These are phyloP conservation scores for Lepidurus couesii DNA, from an alignment of 1,140 invertebrate genomes.

Conservation along the genomic window DNA sequence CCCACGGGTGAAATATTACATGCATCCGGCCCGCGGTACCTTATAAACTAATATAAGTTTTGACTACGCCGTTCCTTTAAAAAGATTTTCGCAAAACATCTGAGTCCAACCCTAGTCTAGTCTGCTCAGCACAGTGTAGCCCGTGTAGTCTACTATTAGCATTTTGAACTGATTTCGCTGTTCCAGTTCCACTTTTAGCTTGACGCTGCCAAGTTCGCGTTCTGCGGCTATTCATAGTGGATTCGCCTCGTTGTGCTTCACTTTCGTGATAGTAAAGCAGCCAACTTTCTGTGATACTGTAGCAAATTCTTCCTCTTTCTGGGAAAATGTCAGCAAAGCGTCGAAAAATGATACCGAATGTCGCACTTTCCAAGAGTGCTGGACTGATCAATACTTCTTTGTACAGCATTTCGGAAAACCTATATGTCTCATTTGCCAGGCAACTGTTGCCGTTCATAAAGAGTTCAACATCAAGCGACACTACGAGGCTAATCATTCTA, in stretches of 20 bases:
- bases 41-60: background rate
- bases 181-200: background rate
- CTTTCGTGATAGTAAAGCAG: background rate
- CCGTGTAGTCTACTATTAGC: background rate
- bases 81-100: background rate
- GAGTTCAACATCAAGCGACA: slow-evolving; percentile 42
- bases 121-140: background rate
- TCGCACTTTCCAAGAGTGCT: slow-evolving; percentile 34
- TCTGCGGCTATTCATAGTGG: background rate
- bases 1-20: too few relatives aligned
- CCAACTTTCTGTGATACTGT: background rate
- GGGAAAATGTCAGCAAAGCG: background rate
- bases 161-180: background rate
- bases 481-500: slow-evolving; percentile 38
- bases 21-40: background rate
- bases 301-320: background rate
- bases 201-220: background rate
- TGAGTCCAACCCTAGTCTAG: background rate
- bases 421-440: slow-evolving; percentile 42
- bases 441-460: slow-evolving; percentile 40
- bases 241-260: background rate
- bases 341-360: slow-evolving; percentile 34
- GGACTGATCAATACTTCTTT: slow-evolving; percentile 36
- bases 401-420: slow-evolving; percentile 40
- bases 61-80: background rate